Evolutionary conservation across 2,888 invertebrate species (phyloP).

Genomic region (Hypsopygia costalis): DNA sequence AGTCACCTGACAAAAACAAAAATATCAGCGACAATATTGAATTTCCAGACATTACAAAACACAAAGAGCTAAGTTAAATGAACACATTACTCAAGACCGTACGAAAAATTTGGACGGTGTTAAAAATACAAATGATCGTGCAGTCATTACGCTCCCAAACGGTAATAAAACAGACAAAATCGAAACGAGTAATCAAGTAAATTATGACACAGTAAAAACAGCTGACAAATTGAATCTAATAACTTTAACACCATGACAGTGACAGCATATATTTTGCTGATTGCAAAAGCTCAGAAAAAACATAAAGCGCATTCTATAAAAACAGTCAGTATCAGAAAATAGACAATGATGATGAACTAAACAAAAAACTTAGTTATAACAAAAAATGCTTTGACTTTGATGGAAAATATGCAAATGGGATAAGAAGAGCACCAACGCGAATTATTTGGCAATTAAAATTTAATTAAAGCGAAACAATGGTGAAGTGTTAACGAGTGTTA

Average conservation of each 20-base stretch:
- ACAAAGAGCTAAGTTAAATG: conserved; percentile 27
- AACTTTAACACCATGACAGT: conserved; percentile 43
- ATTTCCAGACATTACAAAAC: conserved; percentile 4
- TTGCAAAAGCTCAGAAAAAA: conserved; percentile 34
- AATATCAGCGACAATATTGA: too few species aligned
- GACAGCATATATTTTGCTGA: conserved; percentile 32
- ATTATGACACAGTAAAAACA: conserved; percentile 53
- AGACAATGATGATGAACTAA: conserved; percentile 13
- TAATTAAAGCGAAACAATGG: conserved; percentile 6
- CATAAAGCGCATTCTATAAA: conserved; percentile 34
- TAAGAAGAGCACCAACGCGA: not conserved
- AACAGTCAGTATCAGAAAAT: conserved; percentile 36
- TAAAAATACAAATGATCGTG: conserved; percentile 54
- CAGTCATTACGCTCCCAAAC: conserved; percentile 46
- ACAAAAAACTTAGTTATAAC: conserved; percentile 8
- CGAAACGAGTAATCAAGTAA: conserved; percentile 32
- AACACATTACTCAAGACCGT: conserved; percentile 27
- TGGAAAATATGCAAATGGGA: not conserved
- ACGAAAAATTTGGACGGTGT: conserved; percentile 33
- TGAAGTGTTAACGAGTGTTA: not conserved
- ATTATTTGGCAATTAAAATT: conserved; percentile 5
- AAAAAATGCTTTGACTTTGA: conserved; percentile 10
- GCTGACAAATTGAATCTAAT: conserved; percentile 61
- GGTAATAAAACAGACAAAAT: conserved; percentile 50
- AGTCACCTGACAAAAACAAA: not conserved